A percentile compares a stretch with the other conserved stretches of the same genome.
phyloP scores from a whole-genome alignment of 2,113 vertebrate species.

The Cyanistes caeruleus region DNA sequence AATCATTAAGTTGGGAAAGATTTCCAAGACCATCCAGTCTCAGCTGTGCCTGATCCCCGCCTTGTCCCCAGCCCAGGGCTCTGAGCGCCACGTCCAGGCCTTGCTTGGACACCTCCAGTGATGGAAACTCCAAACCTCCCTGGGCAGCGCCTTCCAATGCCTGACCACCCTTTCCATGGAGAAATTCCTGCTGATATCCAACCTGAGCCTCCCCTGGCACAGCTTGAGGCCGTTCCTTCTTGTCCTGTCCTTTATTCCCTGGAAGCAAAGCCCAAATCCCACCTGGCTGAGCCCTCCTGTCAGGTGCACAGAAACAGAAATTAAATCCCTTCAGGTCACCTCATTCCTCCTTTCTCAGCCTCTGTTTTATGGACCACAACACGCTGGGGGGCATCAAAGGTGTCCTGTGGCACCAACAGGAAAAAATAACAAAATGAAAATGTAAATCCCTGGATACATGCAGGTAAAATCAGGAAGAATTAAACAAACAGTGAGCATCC shows the following conservation, averaged over 20 bases:
- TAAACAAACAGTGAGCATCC: not conserved
- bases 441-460: not conserved
- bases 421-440: not conserved
- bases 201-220: not conserved
- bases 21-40: accelerated
- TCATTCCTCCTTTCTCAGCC: not conserved
- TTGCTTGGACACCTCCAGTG: not conserved
- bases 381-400: not conserved
- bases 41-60: accelerated
- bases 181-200: not conserved
- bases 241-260: not conserved
- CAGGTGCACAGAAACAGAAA: not conserved
- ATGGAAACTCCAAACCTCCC: not conserved
- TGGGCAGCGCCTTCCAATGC: not conserved
- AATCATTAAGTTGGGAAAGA: not conserved
- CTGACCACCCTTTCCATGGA: not conserved
- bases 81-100: accelerated
- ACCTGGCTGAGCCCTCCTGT: not conserved
- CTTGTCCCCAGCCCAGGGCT: not conserved
- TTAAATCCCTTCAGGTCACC: not conserved
- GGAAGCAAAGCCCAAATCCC: not conserved
- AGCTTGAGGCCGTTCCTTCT: not conserved
- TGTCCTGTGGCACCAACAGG: not conserved
- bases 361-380: not conserved
- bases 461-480: not conserved